These are phyloP conservation scores for Conger conger DNA, from an alignment of 2,113 vertebrate species.

Conservation along the genomic window DNA sequence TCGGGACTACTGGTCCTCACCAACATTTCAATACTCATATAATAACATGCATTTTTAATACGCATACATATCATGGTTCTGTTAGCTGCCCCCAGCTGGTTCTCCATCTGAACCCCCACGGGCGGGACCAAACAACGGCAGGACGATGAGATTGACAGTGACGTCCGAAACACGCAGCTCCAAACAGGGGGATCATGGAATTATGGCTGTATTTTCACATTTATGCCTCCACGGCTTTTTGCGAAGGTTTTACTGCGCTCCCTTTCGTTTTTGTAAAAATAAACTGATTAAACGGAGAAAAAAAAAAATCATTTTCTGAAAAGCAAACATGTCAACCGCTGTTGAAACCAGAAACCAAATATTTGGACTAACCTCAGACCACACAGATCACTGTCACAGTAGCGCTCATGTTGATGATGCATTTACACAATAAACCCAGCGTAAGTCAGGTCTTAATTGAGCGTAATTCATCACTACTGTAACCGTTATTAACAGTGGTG, in stretches of 20 bases:
- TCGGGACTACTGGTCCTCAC: slow-evolving; percentile 43
- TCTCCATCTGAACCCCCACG: no score
- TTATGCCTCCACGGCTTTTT: no score
- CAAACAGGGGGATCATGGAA: background rate
- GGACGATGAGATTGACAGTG: background rate
- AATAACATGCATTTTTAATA: background rate
- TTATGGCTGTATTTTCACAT: no score
- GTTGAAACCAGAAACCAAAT: background rate
- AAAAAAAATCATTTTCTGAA: no score
- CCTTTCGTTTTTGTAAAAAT: no score
- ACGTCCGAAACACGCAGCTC: background rate
- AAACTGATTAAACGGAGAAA: no score
- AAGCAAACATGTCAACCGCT: no score
- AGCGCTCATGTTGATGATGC: background rate
- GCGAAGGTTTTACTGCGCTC: no score
- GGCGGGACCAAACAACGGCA: background rate
- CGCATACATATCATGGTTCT: background rate
- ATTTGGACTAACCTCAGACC: background rate
- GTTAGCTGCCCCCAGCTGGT: background rate
- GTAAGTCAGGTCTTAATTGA: background rate
- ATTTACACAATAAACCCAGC: background rate
- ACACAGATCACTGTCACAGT: background rate
- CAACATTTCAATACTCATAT: background rate
- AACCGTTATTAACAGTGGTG: no score
- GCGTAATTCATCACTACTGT: background rate